Base-by-base conservation (phyloP, 1,140 invertebrate genomes). In the Dermatophagoides farinae region DNA sequence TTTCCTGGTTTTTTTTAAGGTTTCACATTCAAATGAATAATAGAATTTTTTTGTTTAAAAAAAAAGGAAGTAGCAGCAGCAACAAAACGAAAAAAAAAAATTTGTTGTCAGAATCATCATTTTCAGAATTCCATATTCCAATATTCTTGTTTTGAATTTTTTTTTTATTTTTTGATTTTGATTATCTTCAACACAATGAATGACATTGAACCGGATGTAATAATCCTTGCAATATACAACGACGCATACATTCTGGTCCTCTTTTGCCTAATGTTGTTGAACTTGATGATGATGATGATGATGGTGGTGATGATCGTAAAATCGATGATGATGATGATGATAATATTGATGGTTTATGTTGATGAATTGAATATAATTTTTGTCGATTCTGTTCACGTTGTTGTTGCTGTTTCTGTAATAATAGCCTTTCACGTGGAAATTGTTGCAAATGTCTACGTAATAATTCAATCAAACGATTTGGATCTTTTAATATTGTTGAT, bases 151-250 rank as follows among this genome's bases (percentile, higher is more conserved):
- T 31, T 31, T 31, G 8, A 31, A 31, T 4, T 4, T 4, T 31
- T 31, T 31, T 31, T 31, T 31, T 31, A 8, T 31, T 31, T 31
- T 31, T 8, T 4, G 2, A 31, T 4, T 4, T 31, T 31, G 2
- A 31, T 31, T 8, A 31, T 31, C 31, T 4, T 66, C 60, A 70
- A 58, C 70, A 71, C 8, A 71, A 65, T 22, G 70, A 70, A 61
- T 70, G 70, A 62, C 70, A 71, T 60, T 70, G 70, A 4, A 70
- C 64, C 4, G 70, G 70, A 61, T 71, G 70, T 20, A 71, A 61
- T 6, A 67, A 41, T 50, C 69, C 69, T 64, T 70, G 69, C 11
- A 62, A 61, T 37, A 71, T 68, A 62, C 70, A 71, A 40, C 66
- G 67, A 51, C 67, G 61, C 62, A 71, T 67, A 62, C 70, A 71